Conservation (phyloP, 2,113 vertebrate species). For the Guaruba guarouba region DNA sequence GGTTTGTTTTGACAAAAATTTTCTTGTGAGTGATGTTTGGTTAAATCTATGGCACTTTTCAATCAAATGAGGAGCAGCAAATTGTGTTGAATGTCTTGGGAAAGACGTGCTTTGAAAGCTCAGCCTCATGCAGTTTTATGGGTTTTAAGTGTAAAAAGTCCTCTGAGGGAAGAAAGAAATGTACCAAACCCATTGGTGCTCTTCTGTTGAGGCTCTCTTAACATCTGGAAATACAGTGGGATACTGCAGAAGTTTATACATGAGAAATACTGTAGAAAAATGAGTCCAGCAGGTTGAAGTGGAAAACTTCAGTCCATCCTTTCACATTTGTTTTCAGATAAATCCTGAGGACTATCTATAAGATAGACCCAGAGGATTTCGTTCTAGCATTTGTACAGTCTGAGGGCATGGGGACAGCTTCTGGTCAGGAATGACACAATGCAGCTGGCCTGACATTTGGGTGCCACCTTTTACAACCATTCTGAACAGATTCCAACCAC, state of each 20-base stretch:
- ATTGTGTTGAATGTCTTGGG: neutral
- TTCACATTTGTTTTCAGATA: neutral
- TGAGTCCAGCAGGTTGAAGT: neutral
- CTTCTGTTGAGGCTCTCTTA: fast-evolving
- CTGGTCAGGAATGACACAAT: neutral
- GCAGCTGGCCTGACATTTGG: neutral
- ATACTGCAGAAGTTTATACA: neutral
- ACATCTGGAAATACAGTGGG: neutral
- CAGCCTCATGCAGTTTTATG: neutral
- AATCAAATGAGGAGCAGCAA: neutral
- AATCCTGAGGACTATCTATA: neutral
- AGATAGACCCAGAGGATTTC: neutral
- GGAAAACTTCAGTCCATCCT: neutral
- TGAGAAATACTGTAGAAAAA: neutral
- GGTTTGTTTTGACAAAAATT: neutral
- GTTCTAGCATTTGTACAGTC: neutral
- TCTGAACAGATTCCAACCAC: neutral
- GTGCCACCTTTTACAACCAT: neutral
- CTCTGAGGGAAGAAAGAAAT: neutral
- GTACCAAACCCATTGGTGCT: neutral
- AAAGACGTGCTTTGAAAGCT: neutral
- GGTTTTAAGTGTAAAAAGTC: neutral
- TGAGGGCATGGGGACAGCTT: neutral
- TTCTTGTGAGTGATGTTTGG: neutral
- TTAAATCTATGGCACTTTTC: neutral